Percentiles rank a stretch among this genome's conserved stretches.
Evolutionary conservation across 2,113 vertebrate species (phyloP).

Genomic region (Tapirus terrestris): DNA sequence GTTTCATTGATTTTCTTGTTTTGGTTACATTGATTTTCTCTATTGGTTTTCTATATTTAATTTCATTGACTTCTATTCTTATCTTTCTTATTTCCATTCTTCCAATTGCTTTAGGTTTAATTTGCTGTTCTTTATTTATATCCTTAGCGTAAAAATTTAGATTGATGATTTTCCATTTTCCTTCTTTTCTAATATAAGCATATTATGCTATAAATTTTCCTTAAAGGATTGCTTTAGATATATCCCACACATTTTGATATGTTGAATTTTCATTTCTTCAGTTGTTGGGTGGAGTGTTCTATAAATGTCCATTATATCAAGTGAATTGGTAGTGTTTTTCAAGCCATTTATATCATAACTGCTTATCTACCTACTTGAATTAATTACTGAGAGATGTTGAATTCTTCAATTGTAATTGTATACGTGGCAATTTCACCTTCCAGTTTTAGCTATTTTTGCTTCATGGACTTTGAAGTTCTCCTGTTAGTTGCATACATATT

Average conservation of each 20-base stretch:
- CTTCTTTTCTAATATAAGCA: neutral
- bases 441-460: neutral
- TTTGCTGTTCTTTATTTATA: neutral
- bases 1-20: neutral
- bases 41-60: neutral
- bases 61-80: neutral
- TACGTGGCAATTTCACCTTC: neutral
- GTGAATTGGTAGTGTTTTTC: neutral
- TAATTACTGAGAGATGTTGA: neutral
- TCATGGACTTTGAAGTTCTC: neutral
- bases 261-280: neutral
- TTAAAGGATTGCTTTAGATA: neutral
- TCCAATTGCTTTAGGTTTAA: neutral
- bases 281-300: neutral
- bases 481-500: neutral
- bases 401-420: neutral
- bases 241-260: neutral
- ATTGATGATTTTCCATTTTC: neutral
- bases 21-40: neutral
- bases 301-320: neutral
- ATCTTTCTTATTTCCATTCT: neutral
- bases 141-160: neutral
- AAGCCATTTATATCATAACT: neutral
- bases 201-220: neutral
- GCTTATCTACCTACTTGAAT: neutral